Percentiles rank a stretch among this genome's conserved stretches.
phyloP scores from a whole-genome alignment of 35 echinoderm and acorn worm species.

The Ophioderma brevispina region DNA sequence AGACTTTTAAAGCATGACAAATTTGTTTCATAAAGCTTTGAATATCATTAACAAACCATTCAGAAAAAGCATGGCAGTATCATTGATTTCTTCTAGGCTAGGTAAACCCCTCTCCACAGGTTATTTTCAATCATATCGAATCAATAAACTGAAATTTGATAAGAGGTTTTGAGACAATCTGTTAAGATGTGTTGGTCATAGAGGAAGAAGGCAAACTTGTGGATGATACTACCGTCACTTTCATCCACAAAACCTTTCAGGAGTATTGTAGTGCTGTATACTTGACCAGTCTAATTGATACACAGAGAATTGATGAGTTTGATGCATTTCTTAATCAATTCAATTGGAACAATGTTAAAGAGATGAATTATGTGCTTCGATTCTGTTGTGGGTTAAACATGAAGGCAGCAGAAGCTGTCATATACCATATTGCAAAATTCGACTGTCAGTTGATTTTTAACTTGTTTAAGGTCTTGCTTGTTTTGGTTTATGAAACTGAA shows the following conservation, averaged over 20 bases:
- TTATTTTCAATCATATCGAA: not conserved
- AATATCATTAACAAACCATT: not conserved
- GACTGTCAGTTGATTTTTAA: not conserved
- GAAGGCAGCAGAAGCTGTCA: not conserved
- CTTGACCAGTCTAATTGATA: not conserved
- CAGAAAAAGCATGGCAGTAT: too few species aligned
- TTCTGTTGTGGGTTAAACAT: slow-evolving; percentile 15
- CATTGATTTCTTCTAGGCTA: too few species aligned
- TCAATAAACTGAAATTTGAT: not conserved
- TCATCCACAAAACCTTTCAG: slow-evolving; percentile 29
- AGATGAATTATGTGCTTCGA: not conserved
- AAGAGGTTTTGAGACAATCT: not conserved
- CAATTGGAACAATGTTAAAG: not conserved
- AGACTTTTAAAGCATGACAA: not conserved
- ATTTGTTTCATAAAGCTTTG: not conserved
- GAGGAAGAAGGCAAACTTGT: not conserved
- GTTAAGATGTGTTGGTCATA: not conserved
- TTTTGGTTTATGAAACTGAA: not conserved
- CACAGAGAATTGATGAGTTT: not conserved
- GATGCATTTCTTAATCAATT: not conserved
- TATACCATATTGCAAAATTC: not conserved
- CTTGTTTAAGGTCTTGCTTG: not conserved
- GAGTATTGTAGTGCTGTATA: slow-evolving; percentile 34
- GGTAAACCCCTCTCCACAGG: too few species aligned
- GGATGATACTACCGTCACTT: not conserved